Conservation (phyloP, 1,140 invertebrate genomes). For the Macrosteles quadrilineatus region DNA sequence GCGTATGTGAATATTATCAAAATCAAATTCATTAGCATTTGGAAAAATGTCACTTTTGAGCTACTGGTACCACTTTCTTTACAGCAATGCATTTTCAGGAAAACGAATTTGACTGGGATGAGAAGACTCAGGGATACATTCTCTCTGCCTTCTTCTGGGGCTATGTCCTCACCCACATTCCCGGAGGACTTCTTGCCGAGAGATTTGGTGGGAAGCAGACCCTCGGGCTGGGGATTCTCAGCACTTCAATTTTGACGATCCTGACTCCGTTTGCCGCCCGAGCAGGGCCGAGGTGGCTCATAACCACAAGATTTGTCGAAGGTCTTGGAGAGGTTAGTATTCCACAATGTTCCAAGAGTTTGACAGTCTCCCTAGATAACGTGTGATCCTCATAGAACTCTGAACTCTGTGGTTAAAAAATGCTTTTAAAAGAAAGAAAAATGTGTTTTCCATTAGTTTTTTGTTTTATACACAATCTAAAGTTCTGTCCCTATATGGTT, state of each 20-base stretch:
- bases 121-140: slow-evolving; percentile 61
- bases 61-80: too few relatives aligned
- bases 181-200: slow-evolving; percentile 61
- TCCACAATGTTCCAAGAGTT: neutral
- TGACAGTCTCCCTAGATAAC: neutral
- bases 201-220: slow-evolving; percentile 56
- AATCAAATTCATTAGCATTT: too few relatives aligned
- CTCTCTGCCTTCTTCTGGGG: slow-evolving; percentile 63
- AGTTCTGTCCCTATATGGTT: too few relatives aligned
- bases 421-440: neutral
- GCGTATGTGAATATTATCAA: too few relatives aligned
- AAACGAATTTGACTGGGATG: slow-evolving; percentile 62
- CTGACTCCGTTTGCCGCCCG: slow-evolving; percentile 48
- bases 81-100: too few relatives aligned
- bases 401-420: slow-evolving; percentile 37
- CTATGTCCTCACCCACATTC: slow-evolving; percentile 63
- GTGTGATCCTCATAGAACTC: slow-evolving; percentile 53
- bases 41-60: too few relatives aligned
- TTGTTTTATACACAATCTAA: neutral
- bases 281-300: slow-evolving; percentile 47
- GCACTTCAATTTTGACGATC: slow-evolving; percentile 54
- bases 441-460: neutral
- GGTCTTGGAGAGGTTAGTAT: slow-evolving; percentile 59
- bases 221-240: slow-evolving; percentile 54
- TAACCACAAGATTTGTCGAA: slow-evolving; percentile 56